These are phyloP conservation scores for Poicephalus meyeri DNA, from an alignment of 2,113 vertebrate genomes.

Conservation along the genomic window DNA sequence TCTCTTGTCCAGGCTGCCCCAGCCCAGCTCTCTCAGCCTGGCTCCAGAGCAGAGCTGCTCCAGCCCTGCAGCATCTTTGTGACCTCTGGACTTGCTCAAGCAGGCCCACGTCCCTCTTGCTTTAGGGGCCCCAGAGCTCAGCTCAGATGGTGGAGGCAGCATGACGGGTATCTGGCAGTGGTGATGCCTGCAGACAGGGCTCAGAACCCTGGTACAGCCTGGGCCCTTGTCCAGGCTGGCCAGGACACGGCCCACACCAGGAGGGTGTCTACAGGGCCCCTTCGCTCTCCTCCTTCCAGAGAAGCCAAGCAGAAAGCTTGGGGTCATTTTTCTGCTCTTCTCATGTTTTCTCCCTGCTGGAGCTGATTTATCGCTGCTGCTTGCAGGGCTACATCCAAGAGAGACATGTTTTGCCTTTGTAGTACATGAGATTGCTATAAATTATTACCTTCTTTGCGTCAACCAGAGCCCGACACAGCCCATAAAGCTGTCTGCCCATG, in stretches of 20 bases:
- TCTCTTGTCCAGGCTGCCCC: background rate
- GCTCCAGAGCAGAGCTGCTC: background rate
- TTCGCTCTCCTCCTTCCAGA: background rate
- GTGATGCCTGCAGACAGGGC: too few species aligned
- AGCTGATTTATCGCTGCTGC: conserved; percentile 19
- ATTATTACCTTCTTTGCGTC: conserved; percentile 34
- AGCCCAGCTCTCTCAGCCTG: background rate
- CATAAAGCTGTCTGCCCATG: background rate
- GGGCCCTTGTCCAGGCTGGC: accelerated
- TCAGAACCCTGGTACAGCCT: background rate
- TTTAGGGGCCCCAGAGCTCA: background rate
- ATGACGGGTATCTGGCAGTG: background rate
- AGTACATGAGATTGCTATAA: conserved; percentile 4
- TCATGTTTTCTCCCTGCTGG: background rate
- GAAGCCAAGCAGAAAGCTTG: background rate
- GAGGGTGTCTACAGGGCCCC: background rate
- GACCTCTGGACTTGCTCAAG: background rate
- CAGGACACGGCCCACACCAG: accelerated
- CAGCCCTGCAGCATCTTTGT: background rate
- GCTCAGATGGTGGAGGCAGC: background rate
- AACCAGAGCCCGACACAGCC: background rate
- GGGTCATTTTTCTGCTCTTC: background rate
- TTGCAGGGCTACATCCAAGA: background rate
- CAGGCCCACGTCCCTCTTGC: background rate
- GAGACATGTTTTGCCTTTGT: background rate